Conservation (phyloP, 2,113 vertebrate genomes). For the Triplophysa dalaica region DNA sequence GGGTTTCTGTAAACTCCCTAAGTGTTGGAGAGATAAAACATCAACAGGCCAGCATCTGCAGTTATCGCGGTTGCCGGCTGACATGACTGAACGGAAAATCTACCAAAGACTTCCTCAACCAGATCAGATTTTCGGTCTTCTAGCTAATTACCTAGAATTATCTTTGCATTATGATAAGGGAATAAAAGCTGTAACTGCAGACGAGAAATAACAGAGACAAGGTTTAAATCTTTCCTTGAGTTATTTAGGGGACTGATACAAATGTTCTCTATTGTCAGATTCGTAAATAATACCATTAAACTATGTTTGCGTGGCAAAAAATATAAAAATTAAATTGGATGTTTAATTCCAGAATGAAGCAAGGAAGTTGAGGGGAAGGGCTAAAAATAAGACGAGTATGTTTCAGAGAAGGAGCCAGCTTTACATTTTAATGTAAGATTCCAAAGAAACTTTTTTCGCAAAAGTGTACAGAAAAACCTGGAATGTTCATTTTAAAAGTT, state of each 20-base stretch:
- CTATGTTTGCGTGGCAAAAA: too few species aligned
- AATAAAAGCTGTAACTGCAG: constrained; percentile 3
- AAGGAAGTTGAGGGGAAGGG: not conserved
- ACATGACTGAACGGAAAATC: not conserved
- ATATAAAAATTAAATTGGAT: too few species aligned
- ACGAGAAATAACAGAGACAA: constrained; percentile 26
- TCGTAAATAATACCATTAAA: too few species aligned
- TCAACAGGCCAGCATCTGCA: constrained; percentile 8
- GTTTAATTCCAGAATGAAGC: not conserved
- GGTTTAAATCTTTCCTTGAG: constrained; percentile 14
- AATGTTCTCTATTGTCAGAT: not conserved
- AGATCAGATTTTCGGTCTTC: constrained; percentile 28
- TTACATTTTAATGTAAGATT: not conserved
- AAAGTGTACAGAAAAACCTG: too few species aligned
- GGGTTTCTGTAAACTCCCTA: constrained; percentile 25
- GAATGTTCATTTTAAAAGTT: not conserved
- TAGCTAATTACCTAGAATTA: constrained; percentile 28
- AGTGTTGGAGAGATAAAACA: constrained; percentile 18
- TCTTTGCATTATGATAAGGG: constrained; percentile 26
- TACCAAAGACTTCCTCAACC: constrained; percentile 1
- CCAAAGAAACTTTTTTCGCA: not conserved
- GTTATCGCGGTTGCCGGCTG: not conserved
- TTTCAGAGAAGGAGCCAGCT: not conserved
- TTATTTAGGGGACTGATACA: constrained; percentile 10
- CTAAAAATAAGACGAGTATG: not conserved